A percentile compares a stretch with the other conserved stretches of the same genome.
These are phyloP conservation scores for Chloropsis cyanopogon DNA, from an alignment of 2,113 vertebrate genomes.

Conservation along the genomic window DNA sequence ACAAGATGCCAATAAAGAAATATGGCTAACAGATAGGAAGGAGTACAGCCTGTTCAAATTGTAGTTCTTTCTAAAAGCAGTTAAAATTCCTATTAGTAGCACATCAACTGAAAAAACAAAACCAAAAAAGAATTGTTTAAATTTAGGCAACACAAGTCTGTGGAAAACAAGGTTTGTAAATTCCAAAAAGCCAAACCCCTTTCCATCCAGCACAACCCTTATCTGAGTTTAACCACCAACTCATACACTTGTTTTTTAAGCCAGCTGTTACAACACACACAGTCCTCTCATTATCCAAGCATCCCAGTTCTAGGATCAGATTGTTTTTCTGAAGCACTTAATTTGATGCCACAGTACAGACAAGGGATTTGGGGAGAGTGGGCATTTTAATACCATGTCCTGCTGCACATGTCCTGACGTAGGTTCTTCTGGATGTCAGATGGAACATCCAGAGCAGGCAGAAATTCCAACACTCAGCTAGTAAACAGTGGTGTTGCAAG, in stretches of 20 bases:
- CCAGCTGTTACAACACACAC: background rate
- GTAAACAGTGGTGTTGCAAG: background rate
- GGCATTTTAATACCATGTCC: background rate
- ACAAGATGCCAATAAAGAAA: background rate
- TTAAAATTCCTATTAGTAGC: background rate
- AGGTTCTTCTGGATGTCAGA: background rate
- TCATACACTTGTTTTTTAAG: background rate
- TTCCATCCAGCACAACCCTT: background rate
- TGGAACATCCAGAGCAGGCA: background rate
- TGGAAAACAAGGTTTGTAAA: background rate
- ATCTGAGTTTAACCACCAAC: background rate
- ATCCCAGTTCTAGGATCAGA: background rate
- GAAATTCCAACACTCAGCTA: background rate
- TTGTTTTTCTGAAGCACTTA: background rate
- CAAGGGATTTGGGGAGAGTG: background rate
- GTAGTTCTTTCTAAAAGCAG: background rate
- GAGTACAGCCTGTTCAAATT: background rate
- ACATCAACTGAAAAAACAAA: background rate
- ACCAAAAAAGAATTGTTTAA: background rate
- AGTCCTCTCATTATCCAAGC: background rate
- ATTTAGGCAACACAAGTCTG: background rate
- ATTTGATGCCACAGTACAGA: background rate
- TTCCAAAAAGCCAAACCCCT: background rate
- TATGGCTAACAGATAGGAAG: background rate
- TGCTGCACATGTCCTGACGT: background rate